These are phyloP conservation scores for Apoda limacodes DNA, from an alignment of 2,888 invertebrate species.

Conservation along the genomic window DNA sequence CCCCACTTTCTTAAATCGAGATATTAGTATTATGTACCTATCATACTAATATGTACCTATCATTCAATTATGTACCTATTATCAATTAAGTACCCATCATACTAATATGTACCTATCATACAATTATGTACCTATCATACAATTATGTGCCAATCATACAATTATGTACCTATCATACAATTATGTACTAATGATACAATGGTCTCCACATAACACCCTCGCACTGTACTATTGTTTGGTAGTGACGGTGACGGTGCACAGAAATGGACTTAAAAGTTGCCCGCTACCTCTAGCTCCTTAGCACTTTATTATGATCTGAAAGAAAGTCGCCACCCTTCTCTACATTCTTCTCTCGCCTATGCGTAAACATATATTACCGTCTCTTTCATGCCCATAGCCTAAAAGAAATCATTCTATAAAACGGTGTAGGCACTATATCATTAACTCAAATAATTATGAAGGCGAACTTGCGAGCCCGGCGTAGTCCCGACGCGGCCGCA, in stretches of 20 bases:
- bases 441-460: constrained; percentile 65
- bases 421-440: constrained; percentile 63
- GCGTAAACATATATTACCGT: constrained; percentile 14
- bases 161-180: too few species aligned
- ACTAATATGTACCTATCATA: too few species aligned
- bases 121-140: too few species aligned
- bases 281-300: constrained; percentile 31
- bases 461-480: constrained; percentile 27
- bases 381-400: constrained; percentile 29
- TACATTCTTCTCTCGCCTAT: constrained; percentile 23
- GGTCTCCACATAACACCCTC: too few species aligned
- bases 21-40: too few species aligned
- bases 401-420: constrained; percentile 55
- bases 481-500: constrained; percentile 18
- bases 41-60: too few species aligned
- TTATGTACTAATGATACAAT: too few species aligned
- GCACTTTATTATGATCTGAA: constrained; percentile 35
- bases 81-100: too few species aligned
- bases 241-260: constrained; percentile 26
- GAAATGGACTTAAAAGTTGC: constrained; percentile 51
- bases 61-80: too few species aligned
- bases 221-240: too few species aligned
- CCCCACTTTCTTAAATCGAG: too few species aligned
- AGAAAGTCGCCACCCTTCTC: constrained; percentile 37
- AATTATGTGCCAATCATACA: too few species aligned